Percentiles rank a stretch among this genome's conserved stretches.
Conservation (phyloP, 2,113 vertebrate genomes). For the Onychostoma macrolepis region DNA sequence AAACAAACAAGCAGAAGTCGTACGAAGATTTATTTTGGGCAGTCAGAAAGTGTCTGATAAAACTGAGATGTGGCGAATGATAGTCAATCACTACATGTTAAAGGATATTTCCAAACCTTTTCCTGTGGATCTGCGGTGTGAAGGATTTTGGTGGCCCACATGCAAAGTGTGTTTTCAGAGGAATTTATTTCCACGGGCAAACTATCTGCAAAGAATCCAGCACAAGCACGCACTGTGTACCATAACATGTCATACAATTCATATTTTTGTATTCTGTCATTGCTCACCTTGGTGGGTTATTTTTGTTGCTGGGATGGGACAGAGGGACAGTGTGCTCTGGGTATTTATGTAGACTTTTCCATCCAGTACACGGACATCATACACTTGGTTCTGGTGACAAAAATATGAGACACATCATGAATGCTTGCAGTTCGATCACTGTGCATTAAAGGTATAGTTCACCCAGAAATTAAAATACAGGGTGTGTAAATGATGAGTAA, state of each 20-base stretch:
- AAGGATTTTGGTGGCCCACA: slow-evolving; percentile 70
- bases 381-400: slow-evolving; percentile 67
- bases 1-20: slow-evolving; percentile 3
- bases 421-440: slow-evolving; percentile 1
- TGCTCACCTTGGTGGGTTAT: slow-evolving; percentile 52
- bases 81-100: neutral
- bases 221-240: neutral
- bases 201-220: slow-evolving; percentile 28
- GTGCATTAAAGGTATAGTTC: neutral
- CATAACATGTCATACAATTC: neutral
- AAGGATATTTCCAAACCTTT: slow-evolving; percentile 60
- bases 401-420: neutral
- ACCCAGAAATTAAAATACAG: neutral
- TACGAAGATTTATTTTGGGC: neutral
- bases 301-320: slow-evolving; percentile 51
- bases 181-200: slow-evolving; percentile 34
- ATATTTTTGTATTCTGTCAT: neutral
- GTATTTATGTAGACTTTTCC: slow-evolving; percentile 69
- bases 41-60: neutral
- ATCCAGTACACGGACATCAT: slow-evolving; percentile 65
- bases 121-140: slow-evolving; percentile 69
- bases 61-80: neutral
- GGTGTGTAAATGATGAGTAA: neutral
- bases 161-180: slow-evolving; percentile 65
- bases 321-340: slow-evolving; percentile 62